Evolutionary conservation across 2,797 vertebrate genomes (phyloP), one percentile per base, ranked within the genome.

Genomic region (Thunnus albacares): DNA sequence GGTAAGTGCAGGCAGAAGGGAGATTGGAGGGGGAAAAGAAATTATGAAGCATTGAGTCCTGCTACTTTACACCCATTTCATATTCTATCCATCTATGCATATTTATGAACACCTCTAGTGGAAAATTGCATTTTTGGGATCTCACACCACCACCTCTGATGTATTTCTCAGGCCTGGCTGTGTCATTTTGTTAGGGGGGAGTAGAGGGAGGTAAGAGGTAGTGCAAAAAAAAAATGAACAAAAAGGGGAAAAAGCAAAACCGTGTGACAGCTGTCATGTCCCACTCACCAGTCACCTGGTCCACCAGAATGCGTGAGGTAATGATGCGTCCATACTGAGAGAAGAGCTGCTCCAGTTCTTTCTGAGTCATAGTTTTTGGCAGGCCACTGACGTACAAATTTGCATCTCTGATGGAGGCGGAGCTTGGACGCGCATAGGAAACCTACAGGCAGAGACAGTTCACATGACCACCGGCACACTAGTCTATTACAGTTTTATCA

Each of bases 301-400:
- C 98, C 84, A 99, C 96, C 75, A 99, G 96, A 91, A 99, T 99
- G 77, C 98, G 97, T 58, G 98, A 99, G 94, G 98, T 99, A 95
- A 99, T 99, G 90, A 99, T 99, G 89, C 98, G 97, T 70, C 98
- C 98, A 0, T 98, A 98, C 65, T 99, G 98, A 59, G 97, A 98
- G 91, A 99, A 99, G 45, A 99, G 97, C 86, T 99, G 98, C 68
- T 99, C 98, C 86, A 99, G 89, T 82, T 99, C 98, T 82, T 98
- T 98, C 94, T 99, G 98, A 53, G 96, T 97, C 98, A 99, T 98
- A 58, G 97, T 97, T 95, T 98, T 99, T 18, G 97, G 97, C 94
- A 99, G 96, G 86, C 98, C 98, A 24, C 97, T 99, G 90, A 99
- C 98, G 13, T 99, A 99, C 83, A 99, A 94, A 93, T 99, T 99